phyloP scores from a whole-genome alignment of 2,888 invertebrate species.

The Hanleya hanleyi region DNA sequence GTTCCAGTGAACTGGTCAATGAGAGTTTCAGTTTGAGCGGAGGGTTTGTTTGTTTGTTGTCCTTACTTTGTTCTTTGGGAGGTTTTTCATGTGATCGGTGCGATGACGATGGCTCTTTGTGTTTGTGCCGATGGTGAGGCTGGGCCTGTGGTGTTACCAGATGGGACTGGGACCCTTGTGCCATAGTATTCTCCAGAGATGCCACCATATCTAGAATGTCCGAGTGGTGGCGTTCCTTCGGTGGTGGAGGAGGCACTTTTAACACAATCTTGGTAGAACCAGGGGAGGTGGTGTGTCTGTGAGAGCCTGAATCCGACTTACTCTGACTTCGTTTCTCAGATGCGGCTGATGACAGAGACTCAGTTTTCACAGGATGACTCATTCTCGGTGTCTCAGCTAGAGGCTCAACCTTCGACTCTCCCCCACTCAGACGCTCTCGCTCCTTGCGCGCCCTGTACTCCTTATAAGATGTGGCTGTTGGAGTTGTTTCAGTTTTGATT shows the following conservation, averaged over 20 bases:
- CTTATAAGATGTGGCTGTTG: slow-evolving; percentile 2
- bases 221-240: not conserved
- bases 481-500: not conserved
- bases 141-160: not conserved
- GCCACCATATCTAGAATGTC: not conserved
- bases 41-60: not conserved
- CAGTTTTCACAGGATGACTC: not conserved
- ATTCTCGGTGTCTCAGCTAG: too few relatives aligned
- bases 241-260: not conserved
- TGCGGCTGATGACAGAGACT: not conserved
- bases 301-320: not conserved
- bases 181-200: not conserved
- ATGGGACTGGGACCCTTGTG: not conserved
- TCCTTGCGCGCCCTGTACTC: slow-evolving; percentile 16
- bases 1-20: too few relatives aligned
- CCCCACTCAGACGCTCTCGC: not conserved
- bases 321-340: not conserved
- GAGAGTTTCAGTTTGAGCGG: not conserved
- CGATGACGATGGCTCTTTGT: too few relatives aligned
- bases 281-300: too few relatives aligned
- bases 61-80: slow-evolving; percentile 3
- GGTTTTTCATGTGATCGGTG: too few relatives aligned
- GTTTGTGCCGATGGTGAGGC: slow-evolving; percentile 2
- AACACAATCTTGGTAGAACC: not conserved
- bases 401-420: too few relatives aligned